phyloP scores from a whole-genome alignment of 2,888 invertebrate species.

The Margaritifera margaritifera region DNA sequence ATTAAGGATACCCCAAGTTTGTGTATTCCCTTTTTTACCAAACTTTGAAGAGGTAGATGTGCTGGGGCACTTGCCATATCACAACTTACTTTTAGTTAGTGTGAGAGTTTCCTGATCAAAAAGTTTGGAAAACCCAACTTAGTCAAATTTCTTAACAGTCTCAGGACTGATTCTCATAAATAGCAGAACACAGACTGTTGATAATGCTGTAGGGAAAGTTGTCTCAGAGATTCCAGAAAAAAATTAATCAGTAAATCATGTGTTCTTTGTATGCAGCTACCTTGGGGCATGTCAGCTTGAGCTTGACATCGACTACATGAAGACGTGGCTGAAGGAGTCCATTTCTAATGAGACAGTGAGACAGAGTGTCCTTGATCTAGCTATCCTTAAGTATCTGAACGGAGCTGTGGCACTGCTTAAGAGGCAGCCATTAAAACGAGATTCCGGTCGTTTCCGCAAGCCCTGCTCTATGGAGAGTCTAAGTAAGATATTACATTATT shows the following conservation, averaged over 20 bases:
- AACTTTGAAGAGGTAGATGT: no score
- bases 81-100: no score
- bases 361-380: constrained; percentile 62
- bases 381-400: constrained; percentile 62
- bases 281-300: constrained; percentile 69
- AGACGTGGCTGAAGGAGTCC: constrained; percentile 55
- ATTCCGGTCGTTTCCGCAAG: constrained; percentile 33
- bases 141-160: background rate
- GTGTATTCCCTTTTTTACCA: no score
- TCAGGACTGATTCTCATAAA: no score
- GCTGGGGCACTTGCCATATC: no score
- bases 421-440: constrained; percentile 59
- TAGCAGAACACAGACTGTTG: background rate
- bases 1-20: no score
- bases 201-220: background rate
- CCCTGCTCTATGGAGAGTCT: constrained; percentile 51
- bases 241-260: background rate
- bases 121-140: no score
- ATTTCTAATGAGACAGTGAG: constrained; percentile 55
- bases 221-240: background rate
- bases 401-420: constrained; percentile 64
- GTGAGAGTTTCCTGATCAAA: background rate
- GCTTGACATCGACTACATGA: constrained; percentile 60
- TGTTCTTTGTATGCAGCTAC: constrained; percentile 50
- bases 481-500: no score